Evolutionary conservation across 2,797 vertebrate genomes (phyloP), one percentile per base, ranked within the genome.

Genomic region (Hafferia zeledoni): DNA sequence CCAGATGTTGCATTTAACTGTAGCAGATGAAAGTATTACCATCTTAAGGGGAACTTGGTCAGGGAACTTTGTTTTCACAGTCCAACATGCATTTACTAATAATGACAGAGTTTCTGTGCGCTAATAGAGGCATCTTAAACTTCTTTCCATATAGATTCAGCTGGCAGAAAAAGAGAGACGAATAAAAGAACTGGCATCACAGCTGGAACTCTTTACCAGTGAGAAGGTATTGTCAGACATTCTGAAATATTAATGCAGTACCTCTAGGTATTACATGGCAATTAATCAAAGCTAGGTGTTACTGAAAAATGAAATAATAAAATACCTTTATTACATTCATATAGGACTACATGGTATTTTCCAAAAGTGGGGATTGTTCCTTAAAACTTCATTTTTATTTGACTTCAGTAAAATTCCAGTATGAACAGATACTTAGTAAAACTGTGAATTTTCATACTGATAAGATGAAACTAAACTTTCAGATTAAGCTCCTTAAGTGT

Each of bases 101-200:
- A 23, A 28, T 46, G 24, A 89, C 84, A 4, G 67, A 25, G 18
- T 87, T 83, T 87, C n/a, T 50, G 2, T 76, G 79, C 20, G 35
- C 33, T 90, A 75, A 86, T 57, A 33, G 4, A 49, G 18, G 39
- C 91, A 88, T 43, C 64, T 69, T 59, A 39, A 88, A 81, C 41
- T 63, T 93, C 8, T 95, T 93, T 95, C 71, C 78, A 13, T 95
- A 50, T 88, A 99, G 99, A 98, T 99, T 97, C 99, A 99, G 83
- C 97, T 99, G 90, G 98, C 98, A 15, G 98, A 99, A 97, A 99
- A 99, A 90, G 99, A 99, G 57, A 98, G 99, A 64, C 98, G 98
- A 97, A 98, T 99, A 98, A 99, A 98, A 95, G 98, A 98, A 33
- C 96, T 99, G 94, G 98, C 98, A 97, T 98, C 98, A 84, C 98